Base-by-base conservation (phyloP, 2,113 vertebrate genomes). In the Oncorhynchus mykiss region DNA sequence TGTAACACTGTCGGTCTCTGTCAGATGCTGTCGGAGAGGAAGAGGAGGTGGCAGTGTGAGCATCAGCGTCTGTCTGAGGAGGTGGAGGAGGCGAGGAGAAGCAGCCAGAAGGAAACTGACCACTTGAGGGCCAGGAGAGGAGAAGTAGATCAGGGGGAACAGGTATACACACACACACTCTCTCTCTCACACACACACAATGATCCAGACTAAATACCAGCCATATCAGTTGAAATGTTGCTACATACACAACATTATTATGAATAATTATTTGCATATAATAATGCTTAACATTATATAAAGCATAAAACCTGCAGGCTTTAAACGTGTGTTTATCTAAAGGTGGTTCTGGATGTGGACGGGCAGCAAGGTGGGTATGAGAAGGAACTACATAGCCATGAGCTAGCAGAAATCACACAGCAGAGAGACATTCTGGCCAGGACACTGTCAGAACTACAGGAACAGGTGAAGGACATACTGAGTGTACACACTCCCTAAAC, bases 21-120 rank as follows among this genome's bases (percentile, higher is more conserved):
- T 78, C 73, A 96, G 95, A 92, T 88, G 64, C 90, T 95, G 67
- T 90, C 86, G 34, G 95, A 96, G 80, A 94, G 93, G 80, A 96
- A 95, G 82, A 95, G 88, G 87, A 95, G 94, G 82, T 94, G 93
- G 0, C 89, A 91, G 81, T 91, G 94, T 39, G 89, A 91, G 76
- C 92, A 91, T n/a, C 93, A 91, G 76, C 92, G 91, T n/a, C 93
- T 92, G 0, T 93, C 95, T 76, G 91, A 93, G 0, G 95, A 95
- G 76, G 78, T 92, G 3, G 91, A 93, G 0, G 95, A 95, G 77
- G 79, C 92, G 3, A 92, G 92, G 16, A 89, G 81, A 31, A 92
- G 86, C 0, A 80, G 91, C 22, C 93, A 95, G 80, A 92, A 94
- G 81, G 94, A 96, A 51, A 1, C 92, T 78, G 92, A 93, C 79